Base-by-base conservation (phyloP, 2,888 invertebrate genomes). In the Tipula lateralis region DNA sequence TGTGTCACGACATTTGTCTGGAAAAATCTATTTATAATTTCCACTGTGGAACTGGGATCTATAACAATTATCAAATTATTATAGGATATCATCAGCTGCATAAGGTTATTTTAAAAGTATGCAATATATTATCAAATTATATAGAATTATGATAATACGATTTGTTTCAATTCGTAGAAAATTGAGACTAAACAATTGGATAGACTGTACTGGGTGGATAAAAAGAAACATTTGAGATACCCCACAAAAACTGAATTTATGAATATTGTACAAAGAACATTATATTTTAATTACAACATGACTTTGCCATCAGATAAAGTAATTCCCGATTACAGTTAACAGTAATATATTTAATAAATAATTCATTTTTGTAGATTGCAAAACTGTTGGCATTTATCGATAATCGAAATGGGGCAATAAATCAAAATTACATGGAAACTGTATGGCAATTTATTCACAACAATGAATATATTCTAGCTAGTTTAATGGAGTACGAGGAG, bases 391-490 rank as follows among this genome's bases (percentile, higher is more conserved):
- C 30, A 12, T 83, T 83, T 83, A 83, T 34, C 34, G 83, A 83
- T 83, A 83, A 34, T 83, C 30, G 34, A 9, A 83, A 36, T 7
- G 34, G 34, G 50, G 44, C 44, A 16, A 84, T 50, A n/a, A 84
- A 29, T 34, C 29, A 84, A 24, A 16, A 50, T 44, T 50, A 84
- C 50, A 84, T 84, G 84, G 29, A 44, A 44, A n/a, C n/a, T 16
- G 29, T 84, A 16, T 84, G 44, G 44, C 44, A 50, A 24, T 29
- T 84, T 29, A 29, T 84, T 16, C 44, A 50, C 7, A 44, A 24
- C 29, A 84, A 84, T 84, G 84, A 84, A 50, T 84, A 44, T 50
- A 84, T 84, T 44, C 50, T 84, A 83, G 83, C 83, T 16, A n/a
- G 36, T 83, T 83, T 83, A 34, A 34, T 83, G 83, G 83, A 83